Base-by-base conservation (phyloP, 1,140 invertebrate genomes). In the Drosophila tristis region DNA sequence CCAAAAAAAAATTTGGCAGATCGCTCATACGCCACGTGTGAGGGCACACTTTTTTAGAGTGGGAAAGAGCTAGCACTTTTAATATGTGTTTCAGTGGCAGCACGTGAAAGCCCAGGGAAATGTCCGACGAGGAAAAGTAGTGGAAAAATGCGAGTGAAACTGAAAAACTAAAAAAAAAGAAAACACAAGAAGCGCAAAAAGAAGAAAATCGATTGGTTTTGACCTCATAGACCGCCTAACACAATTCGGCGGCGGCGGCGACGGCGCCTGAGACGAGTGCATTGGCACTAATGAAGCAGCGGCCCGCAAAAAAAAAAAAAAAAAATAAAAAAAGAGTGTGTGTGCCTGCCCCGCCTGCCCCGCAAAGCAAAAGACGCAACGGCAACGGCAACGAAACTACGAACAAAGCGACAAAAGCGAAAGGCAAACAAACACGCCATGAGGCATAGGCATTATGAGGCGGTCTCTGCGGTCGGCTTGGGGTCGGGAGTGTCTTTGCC, bases 181-280 rank as follows among this genome's bases (percentile, higher is more conserved):
- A 35, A 9, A 35, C 31, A 9, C 31, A 35, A 35, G 35, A 61
- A 67, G 65, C 43, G 53, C 39, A n/a, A 29, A 60, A 60, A 71
- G 48, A 63, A 71, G 78, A 86, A 86, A 87, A 87, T 87, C 82
- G 82, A 87, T 87, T 87, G 82, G 80, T 87, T 87, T 87, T 87
- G 82, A 87, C 82, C 82, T 87, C 82, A 79, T 79, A 76, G 78
- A 66, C 68, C 68, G 66, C 68, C 64, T 80, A 77, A 75, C 81
- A 77, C 77, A 82, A 82, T 87, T 65, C 62, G 72, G 74, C 42
- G 43, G 58, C 65, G 51, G 61, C 56, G 43, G 58, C 65, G 51
- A 57, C 56, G 57, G 35, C 49, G 39, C 35, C 48, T 68, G 15
- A 57, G 50, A 43, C 44, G 70, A 55, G 81, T 86, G 82, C 82